phyloP scores from a whole-genome alignment of 2,797 vertebrate genomes.

The Galago senegalensis region DNA sequence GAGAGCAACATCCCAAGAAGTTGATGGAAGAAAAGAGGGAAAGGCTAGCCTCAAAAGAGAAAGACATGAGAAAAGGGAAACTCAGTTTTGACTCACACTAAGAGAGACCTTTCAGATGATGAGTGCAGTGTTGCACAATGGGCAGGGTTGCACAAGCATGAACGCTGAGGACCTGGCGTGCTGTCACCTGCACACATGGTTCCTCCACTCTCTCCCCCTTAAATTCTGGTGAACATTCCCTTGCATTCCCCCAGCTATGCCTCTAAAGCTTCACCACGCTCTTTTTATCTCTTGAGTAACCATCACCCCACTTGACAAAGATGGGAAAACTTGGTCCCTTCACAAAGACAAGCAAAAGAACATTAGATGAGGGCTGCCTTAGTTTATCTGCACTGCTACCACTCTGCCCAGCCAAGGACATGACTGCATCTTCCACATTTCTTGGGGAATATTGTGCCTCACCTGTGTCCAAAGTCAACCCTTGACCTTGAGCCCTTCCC shows the following conservation, averaged over 20 bases:
- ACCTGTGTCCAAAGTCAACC: background rate
- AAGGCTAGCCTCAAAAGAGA: background rate
- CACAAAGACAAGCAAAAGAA: background rate
- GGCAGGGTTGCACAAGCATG: too few relatives aligned
- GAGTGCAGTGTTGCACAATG: too few relatives aligned
- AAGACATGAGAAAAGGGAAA: background rate
- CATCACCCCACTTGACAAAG: background rate
- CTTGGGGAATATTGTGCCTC: background rate
- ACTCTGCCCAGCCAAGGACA: background rate
- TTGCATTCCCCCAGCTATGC: background rate
- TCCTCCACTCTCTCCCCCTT: background rate
- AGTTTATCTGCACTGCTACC: background rate
- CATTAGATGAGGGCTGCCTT: background rate
- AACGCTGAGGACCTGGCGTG: background rate
- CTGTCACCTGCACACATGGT: background rate
- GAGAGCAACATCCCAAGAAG: background rate
- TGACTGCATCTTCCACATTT: background rate
- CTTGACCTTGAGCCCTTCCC: background rate
- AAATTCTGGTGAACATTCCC: background rate
- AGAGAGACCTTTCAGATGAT: background rate
- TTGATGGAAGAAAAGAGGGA: background rate
- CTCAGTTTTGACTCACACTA: background rate
- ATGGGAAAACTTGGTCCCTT: background rate
- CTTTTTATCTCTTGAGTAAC: background rate
- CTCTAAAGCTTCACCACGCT: background rate